Evolutionary conservation across 2,797 vertebrate species (phyloP).

Genomic region (Alosa sapidissima): DNA sequence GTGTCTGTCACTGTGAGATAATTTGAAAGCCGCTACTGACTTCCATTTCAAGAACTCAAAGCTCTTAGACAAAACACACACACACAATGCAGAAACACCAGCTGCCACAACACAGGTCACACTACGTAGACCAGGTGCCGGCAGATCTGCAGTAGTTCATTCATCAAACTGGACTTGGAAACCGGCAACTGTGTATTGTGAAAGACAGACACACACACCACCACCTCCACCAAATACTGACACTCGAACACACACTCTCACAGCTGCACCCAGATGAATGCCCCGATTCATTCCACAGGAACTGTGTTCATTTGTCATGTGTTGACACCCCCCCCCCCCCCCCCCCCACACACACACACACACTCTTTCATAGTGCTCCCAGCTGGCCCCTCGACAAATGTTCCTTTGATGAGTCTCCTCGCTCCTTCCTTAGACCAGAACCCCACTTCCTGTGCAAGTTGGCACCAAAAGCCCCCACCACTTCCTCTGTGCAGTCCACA

Average conservation of each 20-base stretch:
- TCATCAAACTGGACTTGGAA: conserved; percentile 64
- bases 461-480: neutral
- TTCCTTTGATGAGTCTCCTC: conserved; percentile 69
- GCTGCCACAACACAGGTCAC: neutral
- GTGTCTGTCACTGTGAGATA: neutral
- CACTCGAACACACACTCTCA: conserved; percentile 16
- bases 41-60: neutral
- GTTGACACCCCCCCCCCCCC: conserved; percentile 31
- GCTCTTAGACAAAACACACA: neutral
- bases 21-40: neutral
- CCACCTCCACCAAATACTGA: conserved; percentile 36
- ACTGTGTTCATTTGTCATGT: conserved; percentile 50
- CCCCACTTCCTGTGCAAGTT: neutral
- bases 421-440: conserved; percentile 47
- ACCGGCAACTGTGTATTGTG: conserved; percentile 59
- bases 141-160: conserved; percentile 62
- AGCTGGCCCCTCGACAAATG: conserved; percentile 76
- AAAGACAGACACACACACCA: conserved; percentile 51
- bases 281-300: conserved; percentile 51
- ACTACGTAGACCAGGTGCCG: neutral
- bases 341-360: conserved; percentile 28
- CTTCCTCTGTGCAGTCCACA: neutral
- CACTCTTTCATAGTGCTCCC: conserved; percentile 67
- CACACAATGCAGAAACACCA: conserved; percentile 22
- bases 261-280: conserved; percentile 55